Evolutionary conservation across 2,113 vertebrate species (phyloP), one percentile per base, ranked within the genome.

Genomic region (Ptychochromis oligacanthus): DNA sequence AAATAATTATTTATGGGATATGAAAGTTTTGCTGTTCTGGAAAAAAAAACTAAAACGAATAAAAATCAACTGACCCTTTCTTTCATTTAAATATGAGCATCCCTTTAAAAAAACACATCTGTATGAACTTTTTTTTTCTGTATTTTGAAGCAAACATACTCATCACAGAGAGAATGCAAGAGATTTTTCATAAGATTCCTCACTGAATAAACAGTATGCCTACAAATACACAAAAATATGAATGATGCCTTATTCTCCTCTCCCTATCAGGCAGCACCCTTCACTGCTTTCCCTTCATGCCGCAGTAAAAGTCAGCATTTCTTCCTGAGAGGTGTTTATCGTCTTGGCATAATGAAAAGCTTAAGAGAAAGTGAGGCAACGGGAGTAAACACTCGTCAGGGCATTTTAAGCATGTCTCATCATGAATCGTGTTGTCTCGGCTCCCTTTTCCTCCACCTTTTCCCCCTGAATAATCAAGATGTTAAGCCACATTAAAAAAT

Each of bases 401-500:
- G 91, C 87, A 88, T 93, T 93, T 94, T 91, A 87, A 80, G 91
- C 93, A 91, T 93, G 93, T 92, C 93, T 94, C 92, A 93, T 93
- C 88, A 89, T 84, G 67, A 92, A 93, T 92, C 70, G 86, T 72
- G 88, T 90, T 61, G 84, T 87, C 86, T 90, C 80, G 24, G 70
- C 91, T 86, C 86, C 82, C 84, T 86, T 65, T 84, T 82, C 81
- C 75, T 55, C 87, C 80, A 76, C 88, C 85, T 85, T 72, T 84
- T 64, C 91, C 90, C 88, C 84, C 86, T 82, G 84, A 95, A 95
- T 95, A 96, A 97, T 98, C 97, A 97, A 98, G 97, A 98, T 97
- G 97, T 97, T 98, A 97, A 97, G 96, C 96, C 96, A 97, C 97
- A 98, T 98, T 97, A 98, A 98, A 98, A 95, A 97, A 98, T 97